Percentiles rank a stretch among this genome's conserved stretches.
phyloP scores from a whole-genome alignment of 2,888 invertebrate genomes.

The Lottia scabra region DNA sequence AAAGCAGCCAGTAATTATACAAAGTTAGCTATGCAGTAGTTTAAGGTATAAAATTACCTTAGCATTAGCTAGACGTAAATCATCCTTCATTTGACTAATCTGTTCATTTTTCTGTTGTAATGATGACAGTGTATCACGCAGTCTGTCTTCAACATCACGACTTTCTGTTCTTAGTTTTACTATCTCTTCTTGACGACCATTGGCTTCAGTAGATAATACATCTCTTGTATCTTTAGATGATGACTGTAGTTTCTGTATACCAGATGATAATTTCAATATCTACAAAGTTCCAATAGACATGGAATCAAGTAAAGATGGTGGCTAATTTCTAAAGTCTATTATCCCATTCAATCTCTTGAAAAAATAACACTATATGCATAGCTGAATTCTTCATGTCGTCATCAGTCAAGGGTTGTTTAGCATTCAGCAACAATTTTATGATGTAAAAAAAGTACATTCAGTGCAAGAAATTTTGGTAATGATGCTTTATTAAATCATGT shows the following conservation, averaged over 20 bases:
- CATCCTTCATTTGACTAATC: conserved; percentile 60
- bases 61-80: conserved; percentile 48
- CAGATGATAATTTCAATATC: conserved; percentile 63
- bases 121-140: conserved; percentile 57
- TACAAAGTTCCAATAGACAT: conserved; percentile 31
- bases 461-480: no score
- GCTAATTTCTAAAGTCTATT: no score
- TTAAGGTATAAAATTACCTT: conserved; percentile 48
- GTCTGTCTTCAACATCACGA: conserved; percentile 61
- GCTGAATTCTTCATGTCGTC: no score
- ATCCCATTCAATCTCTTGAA: no score
- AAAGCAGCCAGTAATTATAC: no score
- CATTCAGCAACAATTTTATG: no score
- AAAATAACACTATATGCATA: no score
- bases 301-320: no score
- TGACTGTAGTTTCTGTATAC: conserved; percentile 64
- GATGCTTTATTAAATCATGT: no score
- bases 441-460: no score
- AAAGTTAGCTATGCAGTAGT: not conserved
- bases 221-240: conserved; percentile 67
- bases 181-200: conserved; percentile 29
- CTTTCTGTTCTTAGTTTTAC: conserved; percentile 57
- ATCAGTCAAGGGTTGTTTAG: no score
- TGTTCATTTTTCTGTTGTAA: conserved; percentile 61
- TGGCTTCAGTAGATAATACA: conserved; percentile 64